Evolutionary conservation across 2,797 vertebrate genomes (phyloP).

Genomic region (Anolis apletophallus): DNA sequence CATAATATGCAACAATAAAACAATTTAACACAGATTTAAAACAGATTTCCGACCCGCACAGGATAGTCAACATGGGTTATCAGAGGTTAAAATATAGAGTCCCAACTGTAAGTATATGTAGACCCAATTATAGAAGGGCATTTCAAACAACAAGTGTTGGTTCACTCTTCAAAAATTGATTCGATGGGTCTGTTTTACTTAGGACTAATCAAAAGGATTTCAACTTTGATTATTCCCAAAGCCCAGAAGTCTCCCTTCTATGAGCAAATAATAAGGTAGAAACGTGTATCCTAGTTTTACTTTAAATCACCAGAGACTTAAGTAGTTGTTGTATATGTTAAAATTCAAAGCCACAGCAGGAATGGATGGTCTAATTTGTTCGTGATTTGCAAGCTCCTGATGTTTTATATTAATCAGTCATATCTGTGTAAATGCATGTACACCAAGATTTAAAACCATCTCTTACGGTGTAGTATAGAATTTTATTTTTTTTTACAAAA

Average conservation of each 20-base stretch:
- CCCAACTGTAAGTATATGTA: too few relatives aligned
- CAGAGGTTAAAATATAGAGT: too few relatives aligned
- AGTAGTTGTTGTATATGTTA: background rate
- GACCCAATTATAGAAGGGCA: too few relatives aligned
- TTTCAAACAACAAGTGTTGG: too few relatives aligned
- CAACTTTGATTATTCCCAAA: background rate
- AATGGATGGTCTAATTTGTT: background rate
- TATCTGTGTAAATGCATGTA: constrained; percentile 1
- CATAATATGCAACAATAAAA: too few relatives aligned
- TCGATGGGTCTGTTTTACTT: too few relatives aligned
- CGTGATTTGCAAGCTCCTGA: background rate
- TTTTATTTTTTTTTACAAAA: constrained; percentile 4
- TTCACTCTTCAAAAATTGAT: too few relatives aligned
- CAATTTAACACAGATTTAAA: too few relatives aligned
- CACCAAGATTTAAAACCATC: background rate
- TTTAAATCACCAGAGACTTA: background rate
- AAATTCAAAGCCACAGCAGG: constrained; percentile 1
- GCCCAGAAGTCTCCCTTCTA: background rate
- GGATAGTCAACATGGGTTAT: too few relatives aligned
- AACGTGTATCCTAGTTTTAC: background rate
- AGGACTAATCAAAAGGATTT: too few relatives aligned
- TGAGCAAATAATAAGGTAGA: background rate
- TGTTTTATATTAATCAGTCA: constrained; percentile 20
- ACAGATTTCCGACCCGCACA: too few relatives aligned
- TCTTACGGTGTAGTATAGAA: constrained; percentile 13